A percentile compares a stretch with the other conserved stretches of the same genome.
phyloP scores from a whole-genome alignment of 1,140 invertebrate genomes.

The Megathymus violae region DNA sequence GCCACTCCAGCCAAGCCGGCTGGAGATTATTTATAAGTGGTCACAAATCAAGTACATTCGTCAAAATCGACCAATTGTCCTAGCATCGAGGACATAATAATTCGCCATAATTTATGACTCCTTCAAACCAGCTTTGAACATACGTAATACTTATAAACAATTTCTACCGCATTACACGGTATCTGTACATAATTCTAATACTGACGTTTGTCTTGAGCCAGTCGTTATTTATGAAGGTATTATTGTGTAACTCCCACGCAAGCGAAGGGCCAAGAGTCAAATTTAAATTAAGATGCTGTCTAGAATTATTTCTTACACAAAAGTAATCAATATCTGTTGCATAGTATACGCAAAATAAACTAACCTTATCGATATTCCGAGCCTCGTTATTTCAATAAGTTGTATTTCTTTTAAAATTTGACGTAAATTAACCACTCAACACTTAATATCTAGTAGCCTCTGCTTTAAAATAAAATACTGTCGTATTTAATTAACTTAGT shows the following conservation, averaged over 20 bases:
- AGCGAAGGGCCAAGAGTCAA: conserved; percentile 34
- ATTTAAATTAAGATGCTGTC: conserved; percentile 33
- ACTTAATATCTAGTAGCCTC: conserved; percentile 7
- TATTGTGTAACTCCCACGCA: conserved; percentile 35
- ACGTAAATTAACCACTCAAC: conserved; percentile 15
- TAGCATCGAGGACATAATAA: conserved; percentile 4
- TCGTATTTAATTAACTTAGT: conserved; percentile 25
- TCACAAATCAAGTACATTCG: conserved; percentile 50
- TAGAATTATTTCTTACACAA: conserved; percentile 27
- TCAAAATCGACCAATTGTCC: conserved; percentile 37
- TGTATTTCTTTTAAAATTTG: background rate
- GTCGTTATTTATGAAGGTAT: conserved; percentile 36
- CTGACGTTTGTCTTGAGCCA: conserved; percentile 30
- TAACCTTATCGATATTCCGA: no score
- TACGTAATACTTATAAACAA: conserved; percentile 2
- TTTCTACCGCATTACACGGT: conserved; percentile 26
- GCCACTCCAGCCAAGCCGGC: conserved; percentile 54
- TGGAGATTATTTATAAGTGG: conserved; percentile 63
- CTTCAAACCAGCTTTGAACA: conserved; percentile 1
- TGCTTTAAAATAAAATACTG: conserved; percentile 13
- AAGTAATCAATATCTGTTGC: no score
- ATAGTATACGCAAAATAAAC: no score
- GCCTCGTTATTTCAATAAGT: conserved; percentile 6
- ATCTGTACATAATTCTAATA: conserved; percentile 30
- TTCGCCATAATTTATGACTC: conserved; percentile 18